Percentiles rank a stretch among this genome's conserved stretches.
Evolutionary conservation across 1,140 invertebrate genomes (phyloP).

Genomic region (Drosophila repleta): DNA sequence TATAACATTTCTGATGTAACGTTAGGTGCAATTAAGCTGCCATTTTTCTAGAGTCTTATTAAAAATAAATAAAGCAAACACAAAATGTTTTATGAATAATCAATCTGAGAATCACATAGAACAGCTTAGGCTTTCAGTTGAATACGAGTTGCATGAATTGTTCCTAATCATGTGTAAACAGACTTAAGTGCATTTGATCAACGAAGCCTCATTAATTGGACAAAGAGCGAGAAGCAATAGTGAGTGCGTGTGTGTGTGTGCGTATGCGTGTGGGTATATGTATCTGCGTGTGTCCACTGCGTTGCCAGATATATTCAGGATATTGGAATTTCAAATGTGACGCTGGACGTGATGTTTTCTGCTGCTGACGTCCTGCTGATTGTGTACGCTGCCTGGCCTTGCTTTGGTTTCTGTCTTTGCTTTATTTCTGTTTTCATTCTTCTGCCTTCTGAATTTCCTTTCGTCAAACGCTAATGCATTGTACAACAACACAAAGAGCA

Average conservation of each 20-base stretch:
- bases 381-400: slow-evolving; percentile 11
- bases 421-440: background rate
- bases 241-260: background rate
- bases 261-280: slow-evolving; percentile 7
- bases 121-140: background rate
- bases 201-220: slow-evolving; percentile 35
- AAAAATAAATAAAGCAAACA: too few species aligned
- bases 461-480: slow-evolving; percentile 50
- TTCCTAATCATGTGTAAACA: slow-evolving; percentile 45
- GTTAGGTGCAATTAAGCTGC: too few species aligned
- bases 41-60: too few species aligned
- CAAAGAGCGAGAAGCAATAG: slow-evolving; percentile 8
- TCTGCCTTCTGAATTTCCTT: slow-evolving; percentile 8
- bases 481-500: slow-evolving; percentile 20
- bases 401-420: background rate
- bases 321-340: slow-evolving; percentile 58
- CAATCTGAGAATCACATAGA: too few species aligned
- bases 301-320: slow-evolving; percentile 45
- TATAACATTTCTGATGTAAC: too few species aligned
- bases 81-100: too few species aligned
- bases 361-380: slow-evolving; percentile 34
- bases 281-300: slow-evolving; percentile 31
- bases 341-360: slow-evolving; percentile 46
- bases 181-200: slow-evolving; percentile 35
- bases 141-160: background rate